Base-by-base conservation (phyloP, 2,113 vertebrate species). In the Platichthys stellatus region DNA sequence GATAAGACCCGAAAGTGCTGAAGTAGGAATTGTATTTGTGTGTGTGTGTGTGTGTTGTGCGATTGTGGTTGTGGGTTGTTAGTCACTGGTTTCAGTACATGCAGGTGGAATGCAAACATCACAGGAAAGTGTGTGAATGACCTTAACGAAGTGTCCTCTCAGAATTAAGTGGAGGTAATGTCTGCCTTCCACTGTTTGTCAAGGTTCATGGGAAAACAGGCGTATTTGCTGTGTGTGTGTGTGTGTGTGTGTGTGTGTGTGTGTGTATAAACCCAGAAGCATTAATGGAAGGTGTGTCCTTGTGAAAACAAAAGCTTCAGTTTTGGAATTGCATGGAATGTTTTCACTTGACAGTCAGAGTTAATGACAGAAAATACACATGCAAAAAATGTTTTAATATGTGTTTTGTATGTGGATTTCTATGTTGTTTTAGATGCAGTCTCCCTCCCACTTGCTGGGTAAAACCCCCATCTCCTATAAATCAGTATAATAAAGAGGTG, bases 111-210 rank as follows among this genome's bases (percentile, higher is more conserved):
- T 81, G 73, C 64, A 69, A 62, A 85, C 77, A 74, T 31, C 31
- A 40, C 43, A 51, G 65, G 61, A 40, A 66, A 68, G 38, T 76
- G 69, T 77, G 72, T 66, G 84, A 82, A 81, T 45, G 78, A 49
- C 81, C 78, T 88, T 86, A 84, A 65, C 24, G 0, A 67, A 43
- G 53, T 72, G 76, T 78, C 86, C 3, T 18, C 54, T 60, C 51
- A 80, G 60, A 64, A 80, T 82, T 64, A 87, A 84, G 76, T 71
- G 70, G 56, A 59, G n/a, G 56, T 47, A 53, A 59, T 38, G 31
- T 56, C 72, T 31, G 14, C n/a, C 38, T n/a, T 11, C 13, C 0
- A 0, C 40, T 64, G 38, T 84, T 74, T 71, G 72, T 60, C 8
- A 4, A 74, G 45, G 65, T 68, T 68, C 69, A 53, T 74, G 76